phyloP scores from a whole-genome alignment of 2,113 vertebrate genomes.

The Nestor notabilis region DNA sequence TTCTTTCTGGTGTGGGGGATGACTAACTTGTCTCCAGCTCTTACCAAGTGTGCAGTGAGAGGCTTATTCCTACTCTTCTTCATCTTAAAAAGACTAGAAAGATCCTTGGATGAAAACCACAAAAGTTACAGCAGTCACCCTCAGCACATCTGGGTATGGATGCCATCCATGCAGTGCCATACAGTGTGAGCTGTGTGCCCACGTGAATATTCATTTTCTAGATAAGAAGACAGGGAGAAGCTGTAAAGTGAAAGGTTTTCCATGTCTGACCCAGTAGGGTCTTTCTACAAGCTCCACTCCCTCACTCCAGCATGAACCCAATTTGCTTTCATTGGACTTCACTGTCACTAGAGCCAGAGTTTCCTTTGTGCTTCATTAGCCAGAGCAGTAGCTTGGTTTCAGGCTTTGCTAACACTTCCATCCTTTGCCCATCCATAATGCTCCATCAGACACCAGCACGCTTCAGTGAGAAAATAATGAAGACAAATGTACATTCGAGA shows the following conservation, averaged over 20 bases:
- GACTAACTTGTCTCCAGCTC: not conserved
- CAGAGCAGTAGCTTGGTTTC: not conserved
- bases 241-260: not conserved
- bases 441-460: not conserved
- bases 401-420: conserved; percentile 19
- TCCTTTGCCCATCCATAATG: conserved; percentile 19
- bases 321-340: not conserved
- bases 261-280: not conserved
- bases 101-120: not conserved
- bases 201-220: not conserved
- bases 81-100: not conserved
- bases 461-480: conserved; percentile 20
- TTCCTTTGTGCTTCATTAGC: conserved; percentile 41
- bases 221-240: not conserved
- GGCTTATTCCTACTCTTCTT: not conserved
- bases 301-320: not conserved
- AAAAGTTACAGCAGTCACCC: not conserved
- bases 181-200: not conserved
- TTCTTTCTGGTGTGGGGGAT: not conserved
- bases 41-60: not conserved
- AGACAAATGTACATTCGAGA: not conserved
- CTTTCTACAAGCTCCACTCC: not conserved
- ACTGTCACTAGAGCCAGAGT: not conserved
- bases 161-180: not conserved
- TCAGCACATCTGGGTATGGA: not conserved